Base-by-base conservation (phyloP, 2,113 vertebrate species). In the Probosciger aterrimus region DNA sequence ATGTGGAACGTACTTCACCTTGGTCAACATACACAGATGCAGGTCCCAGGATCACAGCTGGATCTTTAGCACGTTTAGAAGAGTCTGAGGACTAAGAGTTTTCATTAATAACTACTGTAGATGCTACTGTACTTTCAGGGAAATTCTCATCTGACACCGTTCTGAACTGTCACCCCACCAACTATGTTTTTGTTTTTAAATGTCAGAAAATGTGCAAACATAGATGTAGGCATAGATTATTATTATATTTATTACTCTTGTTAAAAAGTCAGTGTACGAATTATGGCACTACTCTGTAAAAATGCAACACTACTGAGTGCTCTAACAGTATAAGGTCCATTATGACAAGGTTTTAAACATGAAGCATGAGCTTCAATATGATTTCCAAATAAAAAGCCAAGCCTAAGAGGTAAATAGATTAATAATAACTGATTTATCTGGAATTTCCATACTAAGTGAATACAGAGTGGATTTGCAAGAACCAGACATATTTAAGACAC, bases 211-310 rank as follows among this genome's bases (percentile, higher is more conserved):
- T 27, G 31, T 79, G 83, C 49, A 81, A 77, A 86, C 47, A 64
- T 63, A 80, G 86, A 91, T 27, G 14, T 52, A 71, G 60, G 65
- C 37, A 59, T 68, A 60, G 55, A 81, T 93, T 76, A 53, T 88
- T 86, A 60, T 33, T 60, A 39, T 46, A 90, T 97, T 98, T 98
- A 97, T 98, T 98, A 96, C 88, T 97, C 41, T 87, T 82, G 76
- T 97, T 96, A 96, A 95, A 94, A 96, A 93, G 75, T 94, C 74
- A 94, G 57, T 90, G 50, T 62, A 88, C 95, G 86, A 92, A 94
- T 81, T 71, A 92, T 37, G 80, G 81, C 85, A 91, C n/a, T 67
- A 85, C 53, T 83, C 78, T 86, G 83, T 94, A 94, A 93, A 96
- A 97, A 97, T 31, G 31, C 87, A 94, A 93, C 37, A 88, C 75